These are phyloP conservation scores for Drosophila athabasca DNA, from an alignment of 1,140 invertebrate species.

Conservation along the genomic window DNA sequence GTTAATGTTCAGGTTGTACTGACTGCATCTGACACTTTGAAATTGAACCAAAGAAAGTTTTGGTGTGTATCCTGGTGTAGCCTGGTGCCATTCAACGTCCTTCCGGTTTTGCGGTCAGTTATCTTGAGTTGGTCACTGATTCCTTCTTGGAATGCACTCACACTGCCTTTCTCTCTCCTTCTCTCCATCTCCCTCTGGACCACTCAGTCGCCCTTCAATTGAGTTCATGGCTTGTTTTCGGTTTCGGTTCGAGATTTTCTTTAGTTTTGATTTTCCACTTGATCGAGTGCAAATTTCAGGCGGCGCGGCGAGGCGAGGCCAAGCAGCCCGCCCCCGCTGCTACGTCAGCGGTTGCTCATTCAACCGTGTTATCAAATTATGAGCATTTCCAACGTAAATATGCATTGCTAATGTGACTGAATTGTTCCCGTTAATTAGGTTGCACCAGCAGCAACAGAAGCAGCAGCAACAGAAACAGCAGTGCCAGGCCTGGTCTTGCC, in stretches of 20 bases:
- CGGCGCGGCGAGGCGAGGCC: neutral
- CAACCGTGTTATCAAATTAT: constrained; percentile 76
- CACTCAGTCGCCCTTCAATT: neutral
- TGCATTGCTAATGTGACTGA: constrained; percentile 68
- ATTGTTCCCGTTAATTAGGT: constrained; percentile 65
- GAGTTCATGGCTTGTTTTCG: neutral
- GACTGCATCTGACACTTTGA: constrained; percentile 33
- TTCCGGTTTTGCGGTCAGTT: neutral
- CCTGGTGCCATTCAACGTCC: neutral
- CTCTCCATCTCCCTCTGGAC: too few relatives aligned
- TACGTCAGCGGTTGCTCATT: constrained; percentile 34
- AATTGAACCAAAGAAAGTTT: constrained; percentile 11
- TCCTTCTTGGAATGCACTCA: constrained; percentile 15
- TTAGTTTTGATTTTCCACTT: constrained; percentile 81
- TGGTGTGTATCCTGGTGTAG: neutral
- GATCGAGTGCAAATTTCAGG: constrained; percentile 73
- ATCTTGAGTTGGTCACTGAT: neutral
- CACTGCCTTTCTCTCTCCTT: too few relatives aligned
- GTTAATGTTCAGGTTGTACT: neutral
- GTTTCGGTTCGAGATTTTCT: constrained; percentile 33
- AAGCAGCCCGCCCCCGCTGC: neutral
- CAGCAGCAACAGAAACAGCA: too few relatives aligned
- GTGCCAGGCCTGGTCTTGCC: neutral
- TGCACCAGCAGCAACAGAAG: constrained; percentile 14
- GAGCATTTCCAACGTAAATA: constrained; percentile 57